Percentiles rank a stretch among this genome's conserved stretches.
Evolutionary conservation across 2,888 invertebrate genomes (phyloP).

Genomic region (Liopterus haemorrhoidalis): DNA sequence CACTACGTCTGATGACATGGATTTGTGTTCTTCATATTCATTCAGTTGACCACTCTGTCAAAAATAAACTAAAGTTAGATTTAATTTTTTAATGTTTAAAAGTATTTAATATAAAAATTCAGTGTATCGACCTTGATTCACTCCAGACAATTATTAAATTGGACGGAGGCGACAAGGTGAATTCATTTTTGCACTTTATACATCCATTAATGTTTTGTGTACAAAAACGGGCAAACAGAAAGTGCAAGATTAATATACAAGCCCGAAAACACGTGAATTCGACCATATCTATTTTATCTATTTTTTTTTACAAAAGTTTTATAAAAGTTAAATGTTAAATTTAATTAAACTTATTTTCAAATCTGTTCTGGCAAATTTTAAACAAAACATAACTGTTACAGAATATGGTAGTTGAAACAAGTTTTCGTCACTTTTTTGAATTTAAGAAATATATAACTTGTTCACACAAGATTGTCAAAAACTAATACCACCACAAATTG

Average conservation of each 20-base stretch:
- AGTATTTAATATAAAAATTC: neutral
- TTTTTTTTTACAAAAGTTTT: too few relatives aligned
- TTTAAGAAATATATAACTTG: too few relatives aligned
- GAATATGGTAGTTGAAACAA: too few relatives aligned
- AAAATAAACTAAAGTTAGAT: conserved; percentile 23
- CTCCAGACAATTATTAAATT: conserved; percentile 41
- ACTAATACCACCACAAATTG: too few relatives aligned
- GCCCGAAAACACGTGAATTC: neutral
- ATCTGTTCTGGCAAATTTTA: too few relatives aligned
- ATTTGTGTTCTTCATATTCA: conserved; percentile 95
- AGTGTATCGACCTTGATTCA: conserved; percentile 43
- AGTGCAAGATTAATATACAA: conserved; percentile 32
- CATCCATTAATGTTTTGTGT: conserved; percentile 34
- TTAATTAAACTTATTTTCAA: too few relatives aligned
- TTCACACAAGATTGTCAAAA: too few relatives aligned
- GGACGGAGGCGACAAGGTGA: conserved; percentile 45
- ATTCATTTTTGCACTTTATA: conserved; percentile 40
- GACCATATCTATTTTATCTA: too few relatives aligned
- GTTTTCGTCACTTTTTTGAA: too few relatives aligned
- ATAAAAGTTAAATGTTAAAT: too few relatives aligned
- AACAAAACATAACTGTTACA: too few relatives aligned
- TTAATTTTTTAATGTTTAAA: neutral
- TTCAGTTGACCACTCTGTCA: conserved; percentile 92
- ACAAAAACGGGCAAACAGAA: conserved; percentile 37
- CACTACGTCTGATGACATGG: conserved; percentile 93